phyloP scores from a whole-genome alignment of 2,113 vertebrate species.

The Pseudopodoces humilis region DNA sequence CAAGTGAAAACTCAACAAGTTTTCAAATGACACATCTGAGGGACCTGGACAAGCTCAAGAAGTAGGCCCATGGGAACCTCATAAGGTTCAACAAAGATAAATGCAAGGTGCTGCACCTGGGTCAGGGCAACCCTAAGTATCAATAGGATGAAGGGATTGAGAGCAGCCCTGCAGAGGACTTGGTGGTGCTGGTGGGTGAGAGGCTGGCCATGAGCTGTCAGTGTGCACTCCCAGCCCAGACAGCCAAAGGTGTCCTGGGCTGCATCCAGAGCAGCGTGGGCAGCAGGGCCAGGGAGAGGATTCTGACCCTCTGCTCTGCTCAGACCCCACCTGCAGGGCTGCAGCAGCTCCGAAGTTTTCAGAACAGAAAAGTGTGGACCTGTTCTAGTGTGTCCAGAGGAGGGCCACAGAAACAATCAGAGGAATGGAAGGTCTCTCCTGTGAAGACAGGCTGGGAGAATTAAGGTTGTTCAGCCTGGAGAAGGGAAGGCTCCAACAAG shows the following conservation, averaged over 20 bases:
- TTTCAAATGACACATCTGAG: background rate
- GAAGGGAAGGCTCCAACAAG: background rate
- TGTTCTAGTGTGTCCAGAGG: background rate
- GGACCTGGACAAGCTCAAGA: background rate
- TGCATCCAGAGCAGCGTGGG: background rate
- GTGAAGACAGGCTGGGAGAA: background rate
- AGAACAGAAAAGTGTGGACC: background rate
- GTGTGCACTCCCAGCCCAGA: background rate
- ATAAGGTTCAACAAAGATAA: background rate
- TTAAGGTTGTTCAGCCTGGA: background rate
- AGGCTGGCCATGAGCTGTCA: background rate
- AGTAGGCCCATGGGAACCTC: background rate
- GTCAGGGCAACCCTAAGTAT: background rate
- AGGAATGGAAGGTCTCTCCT: background rate
- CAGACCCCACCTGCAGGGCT: background rate
- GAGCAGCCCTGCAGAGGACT: background rate
- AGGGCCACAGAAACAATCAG: background rate
- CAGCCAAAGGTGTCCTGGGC: rapidly evolving
- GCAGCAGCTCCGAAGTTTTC: background rate
- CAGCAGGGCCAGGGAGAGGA: background rate
- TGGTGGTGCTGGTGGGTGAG: background rate
- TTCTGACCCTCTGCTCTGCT: background rate
- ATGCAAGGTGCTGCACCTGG: background rate
- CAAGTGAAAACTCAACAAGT: background rate
- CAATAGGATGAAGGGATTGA: background rate